Evolutionary conservation across 23 tunicate species (phyloP), one percentile per base, ranked within the genome.

Genomic region (Botrylloides violaceus): DNA sequence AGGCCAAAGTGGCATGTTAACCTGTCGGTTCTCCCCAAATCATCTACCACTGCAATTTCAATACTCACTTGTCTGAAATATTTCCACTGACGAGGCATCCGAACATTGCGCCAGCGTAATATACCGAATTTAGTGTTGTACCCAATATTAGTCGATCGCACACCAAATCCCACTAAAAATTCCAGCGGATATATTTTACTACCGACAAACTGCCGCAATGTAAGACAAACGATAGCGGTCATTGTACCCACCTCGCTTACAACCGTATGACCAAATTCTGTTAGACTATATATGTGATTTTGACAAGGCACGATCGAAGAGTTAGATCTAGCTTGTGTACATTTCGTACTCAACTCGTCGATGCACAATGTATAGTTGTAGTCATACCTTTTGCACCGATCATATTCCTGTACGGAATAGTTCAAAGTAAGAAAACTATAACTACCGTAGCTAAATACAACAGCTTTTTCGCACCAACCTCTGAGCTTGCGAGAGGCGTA

Each of bases 61-160:
- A n/a, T n/a, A n/a, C 81, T 80, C 59, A 86, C 94, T 59, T 66
- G 65, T 86, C 94, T 2, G 82, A 80, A 66, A 86, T 70, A 43
- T 75, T 86, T 75, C 94, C 94, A 29, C 94, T 84, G 28, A 86
- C 49, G 26, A 86, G 26, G 29, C 85, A 80, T 53, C 94, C 75
- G 56, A 86, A 20, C 2, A 86, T 62, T 29, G 75, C 49, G 22
- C 94, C 94, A 33, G 43, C 24, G 59, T 79, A 86, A 50, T 32
- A 86, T 9, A 86, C 86, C 30, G 94, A 81, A 38, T 71, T 80
- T 3, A 80, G 81, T 4, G 58, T 66, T 4, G 94, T 65, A 7
- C 81, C 86, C 9, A 86, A 34, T 22, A 86, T 80, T 38, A 56
- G 70, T 35, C 75, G 70, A 38, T 66, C 77, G 58, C 94, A 86